Evolutionary conservation across 2,797 vertebrate species (phyloP).

Genomic region (Sebastes matsubarae): DNA sequence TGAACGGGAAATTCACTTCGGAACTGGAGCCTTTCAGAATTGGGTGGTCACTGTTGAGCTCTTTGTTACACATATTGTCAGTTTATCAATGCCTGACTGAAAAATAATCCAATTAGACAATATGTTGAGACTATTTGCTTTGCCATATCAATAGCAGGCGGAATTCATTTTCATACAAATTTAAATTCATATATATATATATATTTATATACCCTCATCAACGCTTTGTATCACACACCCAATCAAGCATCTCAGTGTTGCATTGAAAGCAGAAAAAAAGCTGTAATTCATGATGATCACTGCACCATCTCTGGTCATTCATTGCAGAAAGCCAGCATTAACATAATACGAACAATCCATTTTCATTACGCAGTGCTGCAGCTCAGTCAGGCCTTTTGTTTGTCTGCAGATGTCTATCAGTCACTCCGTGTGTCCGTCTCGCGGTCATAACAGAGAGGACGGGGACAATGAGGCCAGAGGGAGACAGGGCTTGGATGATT

Average conservation of each 20-base stretch:
- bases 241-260: not conserved
- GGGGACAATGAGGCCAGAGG: not conserved
- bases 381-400: constrained; percentile 33
- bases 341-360: constrained; percentile 25
- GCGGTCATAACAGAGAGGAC: not conserved
- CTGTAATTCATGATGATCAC: constrained; percentile 5
- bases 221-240: not conserved
- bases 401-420: constrained; percentile 39
- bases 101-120: not conserved
- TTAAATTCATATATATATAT: not conserved
- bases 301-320: constrained; percentile 14
- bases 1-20: too few species aligned
- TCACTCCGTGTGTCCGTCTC: not conserved
- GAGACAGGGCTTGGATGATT: not conserved
- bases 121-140: not conserved
- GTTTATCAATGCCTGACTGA: not conserved
- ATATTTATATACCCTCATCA: not conserved
- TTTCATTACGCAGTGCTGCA: constrained; percentile 8
- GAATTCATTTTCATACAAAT: not conserved
- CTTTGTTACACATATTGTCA: not conserved
- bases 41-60: too few species aligned
- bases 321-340: constrained; percentile 9
- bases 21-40: too few species aligned
- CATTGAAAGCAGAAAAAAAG: not conserved
- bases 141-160: not conserved